A percentile compares a stretch with the other conserved stretches of the same genome.
Evolutionary conservation across 2,888 invertebrate genomes (phyloP).

Genomic region (Cremastobaeus sp.): DNA sequence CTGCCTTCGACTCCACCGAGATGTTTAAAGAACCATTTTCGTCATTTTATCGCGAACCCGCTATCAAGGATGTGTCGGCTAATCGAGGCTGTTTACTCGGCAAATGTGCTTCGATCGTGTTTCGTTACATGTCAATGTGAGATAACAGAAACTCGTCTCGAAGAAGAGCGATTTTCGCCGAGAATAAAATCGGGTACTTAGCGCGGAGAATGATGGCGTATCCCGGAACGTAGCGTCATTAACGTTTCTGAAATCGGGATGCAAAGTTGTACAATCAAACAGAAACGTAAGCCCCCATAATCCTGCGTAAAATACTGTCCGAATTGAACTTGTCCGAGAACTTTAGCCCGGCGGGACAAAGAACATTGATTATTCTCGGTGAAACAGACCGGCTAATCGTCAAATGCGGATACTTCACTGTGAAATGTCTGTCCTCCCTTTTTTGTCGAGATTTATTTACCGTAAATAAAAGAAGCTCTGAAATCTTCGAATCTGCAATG

Average conservation of each 20-base stretch:
- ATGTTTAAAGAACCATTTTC: slow-evolving; percentile 22
- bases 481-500: slow-evolving; percentile 7
- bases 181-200: too few relatives aligned
- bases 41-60: slow-evolving; percentile 6
- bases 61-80: too few relatives aligned
- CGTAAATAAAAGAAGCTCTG: slow-evolving; percentile 23
- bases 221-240: slow-evolving; percentile 10
- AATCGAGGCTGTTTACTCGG: too few relatives aligned
- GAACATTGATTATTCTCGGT: slow-evolving; percentile 68
- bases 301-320: slow-evolving; percentile 72
- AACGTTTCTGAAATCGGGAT: slow-evolving; percentile 34
- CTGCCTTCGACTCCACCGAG: slow-evolving; percentile 30
- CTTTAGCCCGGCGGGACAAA: slow-evolving; percentile 59
- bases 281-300: slow-evolving; percentile 71
- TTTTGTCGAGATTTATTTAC: slow-evolving; percentile 43
- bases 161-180: too few relatives aligned
- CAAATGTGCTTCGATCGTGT: too few relatives aligned
- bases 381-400: slow-evolving; percentile 61
- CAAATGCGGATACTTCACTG: slow-evolving; percentile 55
- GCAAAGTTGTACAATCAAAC: slow-evolving; percentile 63
- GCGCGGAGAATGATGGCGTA: slow-evolving; percentile 45
- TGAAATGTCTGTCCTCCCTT: slow-evolving; percentile 50
- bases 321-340: slow-evolving; percentile 65
- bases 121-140: not conserved
- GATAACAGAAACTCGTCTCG: not conserved